These are phyloP conservation scores for Pipistrellus pipistrellus DNA, from an alignment of 2,797 vertebrate genomes.

Conservation along the genomic window DNA sequence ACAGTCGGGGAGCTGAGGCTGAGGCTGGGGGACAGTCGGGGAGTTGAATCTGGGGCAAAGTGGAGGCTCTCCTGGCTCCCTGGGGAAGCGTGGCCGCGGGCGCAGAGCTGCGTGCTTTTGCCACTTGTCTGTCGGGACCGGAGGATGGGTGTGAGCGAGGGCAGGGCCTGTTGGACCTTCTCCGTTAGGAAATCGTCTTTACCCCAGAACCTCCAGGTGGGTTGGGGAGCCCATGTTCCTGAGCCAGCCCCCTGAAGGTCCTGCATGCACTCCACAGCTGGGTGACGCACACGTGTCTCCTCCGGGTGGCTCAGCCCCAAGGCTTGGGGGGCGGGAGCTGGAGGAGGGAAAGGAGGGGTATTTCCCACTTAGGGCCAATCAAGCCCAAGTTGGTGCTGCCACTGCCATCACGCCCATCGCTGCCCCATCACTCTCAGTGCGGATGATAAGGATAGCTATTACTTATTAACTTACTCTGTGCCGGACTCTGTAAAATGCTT, in stretches of 20 bases:
- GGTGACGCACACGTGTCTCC: conserved; percentile 62
- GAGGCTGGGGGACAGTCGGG: not conserved
- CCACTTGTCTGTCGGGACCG: not conserved
- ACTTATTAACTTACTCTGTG: not conserved
- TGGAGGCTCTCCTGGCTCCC: not conserved
- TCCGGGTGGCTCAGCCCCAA: not conserved
- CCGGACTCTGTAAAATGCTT: not conserved
- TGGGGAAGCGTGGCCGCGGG: not conserved
- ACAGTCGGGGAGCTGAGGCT: conserved; percentile 42
- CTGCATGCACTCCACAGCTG: conserved; percentile 36
- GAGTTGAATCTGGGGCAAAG: conserved; percentile 38
- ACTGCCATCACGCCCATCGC: not conserved
- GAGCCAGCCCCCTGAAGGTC: not conserved
- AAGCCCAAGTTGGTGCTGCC: not conserved
- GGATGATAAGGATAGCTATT: not conserved
- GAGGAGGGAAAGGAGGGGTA: not conserved
- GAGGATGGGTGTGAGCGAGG: conserved; percentile 12
- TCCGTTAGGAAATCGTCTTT: not conserved
- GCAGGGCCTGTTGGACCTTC: not conserved
- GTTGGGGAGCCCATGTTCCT: not conserved
- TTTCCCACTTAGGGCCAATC: not conserved
- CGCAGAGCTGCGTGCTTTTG: not conserved
- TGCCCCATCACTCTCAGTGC: not conserved
- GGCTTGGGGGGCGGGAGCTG: not conserved
- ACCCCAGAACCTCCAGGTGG: not conserved